phyloP scores from a whole-genome alignment of 2,797 vertebrate genomes.

The Pseudochirops cupreus region DNA sequence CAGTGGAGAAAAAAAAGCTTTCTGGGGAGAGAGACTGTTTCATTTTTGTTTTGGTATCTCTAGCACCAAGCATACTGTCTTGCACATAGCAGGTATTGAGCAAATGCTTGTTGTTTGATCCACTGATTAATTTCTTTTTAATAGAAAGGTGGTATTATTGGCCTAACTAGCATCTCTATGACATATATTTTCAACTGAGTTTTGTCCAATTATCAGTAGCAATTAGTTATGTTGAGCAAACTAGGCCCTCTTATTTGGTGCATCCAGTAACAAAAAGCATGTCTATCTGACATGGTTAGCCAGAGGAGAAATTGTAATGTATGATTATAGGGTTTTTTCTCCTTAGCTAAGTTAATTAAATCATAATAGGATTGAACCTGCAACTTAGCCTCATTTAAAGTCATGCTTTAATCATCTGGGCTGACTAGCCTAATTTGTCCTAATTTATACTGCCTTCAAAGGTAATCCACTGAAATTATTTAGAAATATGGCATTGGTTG shows the following conservation, averaged over 20 bases:
- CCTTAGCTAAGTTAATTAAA: background rate
- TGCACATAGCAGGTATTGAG: background rate
- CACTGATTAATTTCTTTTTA: background rate
- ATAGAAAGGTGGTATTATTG: background rate
- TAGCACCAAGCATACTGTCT: background rate
- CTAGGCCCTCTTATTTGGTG: background rate
- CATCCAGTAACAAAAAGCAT: background rate
- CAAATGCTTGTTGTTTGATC: background rate
- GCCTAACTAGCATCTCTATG: background rate
- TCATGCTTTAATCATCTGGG: conserved; percentile 54
- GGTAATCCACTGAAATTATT: conserved; percentile 35
- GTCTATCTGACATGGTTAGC: background rate
- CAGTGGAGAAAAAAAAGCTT: background rate
- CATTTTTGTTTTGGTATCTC: background rate
- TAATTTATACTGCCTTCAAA: conserved; percentile 29
- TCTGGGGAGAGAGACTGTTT: background rate
- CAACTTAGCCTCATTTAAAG: background rate
- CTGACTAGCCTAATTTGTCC: conserved; percentile 46
- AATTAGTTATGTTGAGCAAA: background rate
- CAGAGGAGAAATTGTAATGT: background rate
- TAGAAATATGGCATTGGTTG: conserved; percentile 37
- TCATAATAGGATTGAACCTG: background rate
- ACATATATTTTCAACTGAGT: background rate
- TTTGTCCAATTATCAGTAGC: background rate
- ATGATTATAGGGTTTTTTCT: background rate